Evolutionary conservation across 2,888 invertebrate species (phyloP).

Genomic region (Nudaria mundana): DNA sequence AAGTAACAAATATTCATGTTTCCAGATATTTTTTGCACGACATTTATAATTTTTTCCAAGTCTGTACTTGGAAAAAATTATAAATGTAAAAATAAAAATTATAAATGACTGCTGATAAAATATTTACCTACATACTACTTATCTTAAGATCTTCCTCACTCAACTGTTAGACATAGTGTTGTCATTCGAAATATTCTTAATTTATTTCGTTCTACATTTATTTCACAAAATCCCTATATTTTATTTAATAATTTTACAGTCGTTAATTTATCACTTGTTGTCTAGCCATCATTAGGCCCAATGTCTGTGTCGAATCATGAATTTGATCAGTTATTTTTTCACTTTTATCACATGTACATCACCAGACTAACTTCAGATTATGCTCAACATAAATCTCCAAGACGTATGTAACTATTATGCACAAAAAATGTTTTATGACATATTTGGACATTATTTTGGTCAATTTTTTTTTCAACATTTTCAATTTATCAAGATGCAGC

Average conservation of each 20-base stretch:
- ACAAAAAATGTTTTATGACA: too few relatives aligned
- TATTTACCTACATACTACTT: constrained; percentile 5
- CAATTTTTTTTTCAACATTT: too few relatives aligned
- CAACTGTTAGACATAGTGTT: constrained; percentile 11
- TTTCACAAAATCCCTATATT: constrained; percentile 2
- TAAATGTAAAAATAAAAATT: too few relatives aligned
- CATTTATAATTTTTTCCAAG: too few relatives aligned
- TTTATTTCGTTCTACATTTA: neutral
- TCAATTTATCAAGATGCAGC: too few relatives aligned
- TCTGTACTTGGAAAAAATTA: too few relatives aligned
- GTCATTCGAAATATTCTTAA: constrained; percentile 5
- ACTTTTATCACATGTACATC: constrained; percentile 6
- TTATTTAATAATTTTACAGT: constrained; percentile 4
- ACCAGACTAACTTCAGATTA: too few relatives aligned
- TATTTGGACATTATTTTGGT: too few relatives aligned
- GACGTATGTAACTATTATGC: constrained; percentile 1
- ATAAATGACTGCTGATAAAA: constrained; percentile 3
- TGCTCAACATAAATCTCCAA: too few relatives aligned
- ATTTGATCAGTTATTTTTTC: neutral
- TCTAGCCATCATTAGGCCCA: constrained; percentile 2
- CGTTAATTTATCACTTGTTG: constrained; percentile 10
- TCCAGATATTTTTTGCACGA: too few relatives aligned
- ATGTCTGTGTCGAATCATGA: constrained; percentile 3
- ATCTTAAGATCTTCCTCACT: constrained; percentile 8
- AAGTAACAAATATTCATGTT: too few relatives aligned